A percentile compares a stretch with the other conserved stretches of the same genome.
phyloP scores from a whole-genome alignment of 2,797 vertebrate genomes.

The Pangasius larnaudii region DNA sequence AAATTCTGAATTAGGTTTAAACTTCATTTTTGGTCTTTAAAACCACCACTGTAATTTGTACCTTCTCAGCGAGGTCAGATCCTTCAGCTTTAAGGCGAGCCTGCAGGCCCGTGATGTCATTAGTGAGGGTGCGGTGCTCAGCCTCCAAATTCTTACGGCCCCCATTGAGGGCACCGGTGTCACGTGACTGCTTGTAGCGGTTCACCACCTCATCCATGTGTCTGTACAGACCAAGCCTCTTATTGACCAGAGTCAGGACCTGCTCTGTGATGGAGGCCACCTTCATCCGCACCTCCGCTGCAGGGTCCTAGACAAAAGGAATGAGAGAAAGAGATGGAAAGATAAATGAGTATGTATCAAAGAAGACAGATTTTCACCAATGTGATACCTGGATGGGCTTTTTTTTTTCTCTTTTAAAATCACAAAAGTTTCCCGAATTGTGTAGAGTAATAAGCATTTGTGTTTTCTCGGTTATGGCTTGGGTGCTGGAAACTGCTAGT shows the following conservation, averaged over 20 bases:
- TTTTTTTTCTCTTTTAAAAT: background rate
- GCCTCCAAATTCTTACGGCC: slow-evolving; percentile 91
- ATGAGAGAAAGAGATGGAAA: background rate
- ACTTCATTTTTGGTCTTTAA: background rate
- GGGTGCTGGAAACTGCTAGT: background rate
- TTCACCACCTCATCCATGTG: slow-evolving; percentile 96
- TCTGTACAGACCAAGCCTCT: slow-evolving; percentile 92
- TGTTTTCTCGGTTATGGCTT: background rate
- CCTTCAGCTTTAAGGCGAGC: slow-evolving; percentile 93
- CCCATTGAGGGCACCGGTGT: slow-evolving; percentile 88
- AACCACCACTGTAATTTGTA: slow-evolving; percentile 59
- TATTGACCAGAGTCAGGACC: slow-evolving; percentile 95
- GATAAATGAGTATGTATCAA: background rate
- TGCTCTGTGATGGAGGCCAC: slow-evolving; percentile 98
- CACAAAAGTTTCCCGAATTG: background rate
- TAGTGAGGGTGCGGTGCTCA: slow-evolving; percentile 89
- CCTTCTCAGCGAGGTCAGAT: slow-evolving; percentile 94
- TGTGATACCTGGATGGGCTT: background rate
- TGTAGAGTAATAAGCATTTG: background rate
- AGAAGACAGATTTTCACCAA: background rate
- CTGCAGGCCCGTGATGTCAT: slow-evolving; percentile 89
- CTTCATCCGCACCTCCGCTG: slow-evolving; percentile 97
- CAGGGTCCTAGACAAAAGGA: slow-evolving; percentile 83
- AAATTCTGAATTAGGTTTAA: background rate
- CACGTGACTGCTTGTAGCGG: slow-evolving; percentile 94